Percentiles rank a stretch among this genome's conserved stretches.
These are phyloP conservation scores for Theropithecus gelada DNA, from an alignment of 2,113 vertebrate species.

Conservation along the genomic window DNA sequence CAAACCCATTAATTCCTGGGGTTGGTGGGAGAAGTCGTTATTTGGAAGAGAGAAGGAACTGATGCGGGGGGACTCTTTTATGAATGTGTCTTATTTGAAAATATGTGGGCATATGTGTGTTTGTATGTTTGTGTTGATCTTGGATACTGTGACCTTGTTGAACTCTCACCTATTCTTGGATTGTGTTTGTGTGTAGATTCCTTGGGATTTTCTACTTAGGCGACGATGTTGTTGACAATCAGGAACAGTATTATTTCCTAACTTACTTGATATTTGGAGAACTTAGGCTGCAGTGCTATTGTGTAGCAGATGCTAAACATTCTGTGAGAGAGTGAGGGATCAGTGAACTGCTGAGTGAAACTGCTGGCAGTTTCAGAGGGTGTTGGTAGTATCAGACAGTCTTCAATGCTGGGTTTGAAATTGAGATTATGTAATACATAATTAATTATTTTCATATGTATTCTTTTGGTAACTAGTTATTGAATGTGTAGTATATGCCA, in stretches of 20 bases:
- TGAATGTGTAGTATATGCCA: neutral
- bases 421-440: neutral
- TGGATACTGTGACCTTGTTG: neutral
- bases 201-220: neutral
- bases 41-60: neutral
- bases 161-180: neutral
- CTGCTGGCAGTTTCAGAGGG: neutral
- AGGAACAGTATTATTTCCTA: neutral
- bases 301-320: neutral
- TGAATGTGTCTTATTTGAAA: constrained; percentile 15
- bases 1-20: neutral
- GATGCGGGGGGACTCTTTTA: neutral
- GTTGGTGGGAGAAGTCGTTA: neutral
- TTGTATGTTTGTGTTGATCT: neutral
- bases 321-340: neutral
- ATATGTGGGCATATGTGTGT: neutral
- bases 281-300: neutral
- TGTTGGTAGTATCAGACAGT: neutral
- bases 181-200: neutral
- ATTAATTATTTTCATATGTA: constrained; percentile 14
- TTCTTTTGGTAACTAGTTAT: neutral
- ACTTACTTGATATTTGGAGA: neutral
- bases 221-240: neutral
- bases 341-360: neutral
- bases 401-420: neutral